Base-by-base conservation (phyloP, 2,797 vertebrate species). In the Lophius americanus region DNA sequence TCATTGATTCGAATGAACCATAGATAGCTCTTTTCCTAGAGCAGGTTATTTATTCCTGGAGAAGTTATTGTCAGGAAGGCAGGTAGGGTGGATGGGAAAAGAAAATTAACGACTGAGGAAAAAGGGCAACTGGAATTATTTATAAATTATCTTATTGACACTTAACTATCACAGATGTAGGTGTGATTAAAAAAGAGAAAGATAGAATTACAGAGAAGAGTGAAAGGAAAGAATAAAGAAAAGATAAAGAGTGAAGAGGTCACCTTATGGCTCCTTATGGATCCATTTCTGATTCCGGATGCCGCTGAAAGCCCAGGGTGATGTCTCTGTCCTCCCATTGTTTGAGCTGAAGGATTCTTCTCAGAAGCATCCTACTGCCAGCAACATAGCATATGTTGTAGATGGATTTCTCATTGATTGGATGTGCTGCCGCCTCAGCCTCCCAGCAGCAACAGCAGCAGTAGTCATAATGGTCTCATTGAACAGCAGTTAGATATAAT, bases 381-480 rank as follows among this genome's bases (percentile, higher is more conserved):
- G 83, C 86, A 84, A 84, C 86, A 88, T 85, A 84, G 91, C 92
- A 91, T 91, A 92, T 87, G 90, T 83, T 91, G 90, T 84, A 84
- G 89, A 91, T 93, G 89, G 91, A 94, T 91, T 92, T 90, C 82
- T 92, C 89, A 91, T 91, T 92, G 92, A 93, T 93, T 92, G 91
- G 89, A 82, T 84, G 81, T 78, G 85, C 91, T 89, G 89, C 90
- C 87, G 86, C 85, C 79, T 86, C 83, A 78, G 87, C 87, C 87
- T 87, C 87, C 84, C 79, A 85, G 88, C 87, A 82, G 80, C 81
- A 78, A 62, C 78, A 73, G 84, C 76, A 68, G 81, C 84, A 78
- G 82, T 82, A 86, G 81, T 86, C 81, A 86, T 86, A 85, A 85
- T 65, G 83, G 82, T 85, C 80, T 86, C 91, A 93, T 93, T 88